A percentile compares a stretch with the other conserved stretches of the same genome.
Evolutionary conservation across 92 coral and sea anemone species (phyloP).

Genomic region (Galaxea fascicularis): DNA sequence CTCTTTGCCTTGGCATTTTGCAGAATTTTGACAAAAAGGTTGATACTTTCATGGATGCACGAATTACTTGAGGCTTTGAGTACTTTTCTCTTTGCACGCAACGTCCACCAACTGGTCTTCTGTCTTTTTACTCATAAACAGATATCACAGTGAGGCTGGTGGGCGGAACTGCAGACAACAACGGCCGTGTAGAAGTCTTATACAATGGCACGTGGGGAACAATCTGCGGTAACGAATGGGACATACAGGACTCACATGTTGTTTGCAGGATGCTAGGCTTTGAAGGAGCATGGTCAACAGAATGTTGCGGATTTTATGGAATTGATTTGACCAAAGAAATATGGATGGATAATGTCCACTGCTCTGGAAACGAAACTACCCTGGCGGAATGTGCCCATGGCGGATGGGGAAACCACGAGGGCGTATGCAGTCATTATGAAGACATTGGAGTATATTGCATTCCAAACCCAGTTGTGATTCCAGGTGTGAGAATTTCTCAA

Average conservation of each 20-base stretch:
- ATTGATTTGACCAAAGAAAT: not conserved
- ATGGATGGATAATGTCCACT: slow-evolving; percentile 38
- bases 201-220: slow-evolving; percentile 49
- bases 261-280: slow-evolving; percentile 47
- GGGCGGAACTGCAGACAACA: slow-evolving; percentile 8
- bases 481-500: not conserved
- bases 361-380: slow-evolving; percentile 36
- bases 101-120: not conserved
- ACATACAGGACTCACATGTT: slow-evolving; percentile 39
- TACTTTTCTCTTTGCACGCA: not conserved
- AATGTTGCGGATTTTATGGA: slow-evolving; percentile 46
- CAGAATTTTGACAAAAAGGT: too few species aligned
- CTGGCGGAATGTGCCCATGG: slow-evolving; percentile 37
- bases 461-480: slow-evolving; percentile 17
- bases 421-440: slow-evolving; percentile 15
- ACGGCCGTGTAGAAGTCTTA: slow-evolving; percentile 24
- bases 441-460: slow-evolving; percentile 44
- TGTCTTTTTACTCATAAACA: not conserved
- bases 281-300: slow-evolving; percentile 43
- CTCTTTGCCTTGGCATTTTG: too few species aligned
- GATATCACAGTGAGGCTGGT: slow-evolving; percentile 28
- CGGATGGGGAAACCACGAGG: slow-evolving; percentile 40
- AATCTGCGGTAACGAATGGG: slow-evolving; percentile 48
- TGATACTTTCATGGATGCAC: not conserved
- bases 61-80: too few species aligned